Conservation (phyloP, 2,113 vertebrate species). For the Pituophis catenifer region DNA sequence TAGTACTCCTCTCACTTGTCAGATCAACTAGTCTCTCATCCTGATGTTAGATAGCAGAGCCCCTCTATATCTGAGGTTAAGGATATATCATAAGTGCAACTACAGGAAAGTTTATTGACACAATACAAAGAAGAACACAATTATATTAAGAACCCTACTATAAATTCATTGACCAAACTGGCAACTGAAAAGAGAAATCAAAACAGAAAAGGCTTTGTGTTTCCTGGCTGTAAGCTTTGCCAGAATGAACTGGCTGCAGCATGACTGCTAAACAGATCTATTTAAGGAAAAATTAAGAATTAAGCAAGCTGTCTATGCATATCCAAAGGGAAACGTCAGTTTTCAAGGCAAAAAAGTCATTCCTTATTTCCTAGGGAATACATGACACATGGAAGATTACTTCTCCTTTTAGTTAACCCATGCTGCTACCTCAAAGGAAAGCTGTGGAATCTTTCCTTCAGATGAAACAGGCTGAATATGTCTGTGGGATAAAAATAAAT, state of each 20-base stretch:
- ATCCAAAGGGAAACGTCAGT: neutral
- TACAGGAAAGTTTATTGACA: neutral
- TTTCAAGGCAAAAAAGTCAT: neutral
- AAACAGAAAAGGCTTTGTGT: neutral
- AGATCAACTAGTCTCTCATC: neutral
- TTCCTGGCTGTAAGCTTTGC: neutral
- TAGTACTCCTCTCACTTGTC: neutral
- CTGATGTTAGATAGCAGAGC: neutral
- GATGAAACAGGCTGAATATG: neutral
- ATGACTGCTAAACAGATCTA: neutral
- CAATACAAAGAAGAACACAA: neutral
- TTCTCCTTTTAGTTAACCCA: neutral
- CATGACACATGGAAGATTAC: neutral
- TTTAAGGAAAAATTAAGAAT: neutral
- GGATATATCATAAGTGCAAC: neutral
- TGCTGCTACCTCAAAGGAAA: neutral
- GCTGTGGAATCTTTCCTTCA: neutral
- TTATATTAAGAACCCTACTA: neutral
- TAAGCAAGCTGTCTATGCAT: neutral
- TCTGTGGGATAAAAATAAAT: neutral
- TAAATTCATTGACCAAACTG: neutral
- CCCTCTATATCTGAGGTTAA: neutral
- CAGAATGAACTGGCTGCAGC: slow-evolving; percentile 3
- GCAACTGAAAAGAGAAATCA: neutral
- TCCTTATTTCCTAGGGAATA: neutral